phyloP scores from a whole-genome alignment of 2,888 invertebrate genomes.

The Agriopis leucophaearia region DNA sequence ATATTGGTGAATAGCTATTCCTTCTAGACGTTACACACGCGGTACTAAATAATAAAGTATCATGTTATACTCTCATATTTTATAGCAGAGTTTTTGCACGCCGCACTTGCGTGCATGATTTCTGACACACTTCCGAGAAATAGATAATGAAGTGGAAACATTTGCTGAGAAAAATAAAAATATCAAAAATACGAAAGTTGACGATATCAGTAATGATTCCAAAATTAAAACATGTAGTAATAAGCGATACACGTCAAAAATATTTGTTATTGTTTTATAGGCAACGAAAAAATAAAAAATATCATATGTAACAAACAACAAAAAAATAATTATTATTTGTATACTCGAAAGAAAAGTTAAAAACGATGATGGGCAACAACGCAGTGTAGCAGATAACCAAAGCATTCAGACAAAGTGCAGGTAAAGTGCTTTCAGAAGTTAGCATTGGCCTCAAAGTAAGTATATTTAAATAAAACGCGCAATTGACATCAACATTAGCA shows the following conservation, averaged over 20 bases:
- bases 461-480: slow-evolving; percentile 3
- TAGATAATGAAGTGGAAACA: slow-evolving; percentile 20
- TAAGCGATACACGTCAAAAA: too few relatives aligned
- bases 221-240: too few relatives aligned
- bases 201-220: neutral
- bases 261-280: too few relatives aligned
- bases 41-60: neutral
- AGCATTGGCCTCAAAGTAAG: slow-evolving; percentile 4
- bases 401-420: neutral
- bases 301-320: too few relatives aligned
- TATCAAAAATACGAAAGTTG: neutral
- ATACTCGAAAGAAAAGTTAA: too few relatives aligned
- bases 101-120: slow-evolving; percentile 15
- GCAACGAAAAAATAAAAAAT: too few relatives aligned
- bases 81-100: slow-evolving; percentile 17
- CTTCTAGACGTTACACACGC: slow-evolving; percentile 6
- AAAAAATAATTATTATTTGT: too few relatives aligned
- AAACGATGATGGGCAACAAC: neutral
- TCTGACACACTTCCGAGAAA: slow-evolving; percentile 18
- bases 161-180: neutral
- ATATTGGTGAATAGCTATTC: slow-evolving; percentile 31
- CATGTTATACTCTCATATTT: neutral
- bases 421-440: slow-evolving; percentile 1
- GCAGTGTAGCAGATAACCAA: neutral
- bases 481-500: neutral